Evolutionary conservation across 30 jellyfish, hydroid and myxozoan genomes (phyloP), one percentile per base, ranked within the genome.

Genomic region (Aurelia aurita): DNA sequence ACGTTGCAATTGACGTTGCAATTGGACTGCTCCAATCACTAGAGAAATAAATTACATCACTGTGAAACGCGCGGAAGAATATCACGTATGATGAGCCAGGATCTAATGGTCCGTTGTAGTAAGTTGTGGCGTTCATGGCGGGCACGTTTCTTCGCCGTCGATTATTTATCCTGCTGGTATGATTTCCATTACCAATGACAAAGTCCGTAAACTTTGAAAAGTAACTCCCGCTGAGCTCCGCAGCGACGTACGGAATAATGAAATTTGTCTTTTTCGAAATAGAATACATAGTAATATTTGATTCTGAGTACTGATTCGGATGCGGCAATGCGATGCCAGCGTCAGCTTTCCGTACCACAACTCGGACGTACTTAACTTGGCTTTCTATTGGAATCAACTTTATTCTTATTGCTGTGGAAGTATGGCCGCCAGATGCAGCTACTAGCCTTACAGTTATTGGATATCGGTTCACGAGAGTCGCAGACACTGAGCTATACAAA

Each of bases 21-120:
- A 74, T 47, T 9, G 95, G 85, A 15, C n/a, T 70, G 39, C 89
- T 75, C 95, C 95, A 86, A 23, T 28, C 60, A 29, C 88, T 86
- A 5, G 95, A 86, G 71, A 72, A 86, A 43, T 73, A 72, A 20
- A 74, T 79, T 3, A 13, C 26, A 20, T 66, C 89, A 49, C 70
- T 73, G 60, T 86, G 89, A 51, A 73, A 86, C 34, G 83, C 87
- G 9, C 95, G 79, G 74, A 86, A 86, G 27, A 75, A 73, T 25
- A 70, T 57, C 54, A 39, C 55, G 70, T 86, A 86, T 8, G 63
- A 62, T 44, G 95, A 86, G 23, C 77, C 84, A 9, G 95, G 74
- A 29, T 60, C 79, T 51, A 86, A 25, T 3, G 95, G 95, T 11
- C 95, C 95, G 58, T 86, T 86, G 44, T 44, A 65, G 66, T 32